Evolutionary conservation across 1,140 invertebrate species (phyloP), one percentile per base, ranked within the genome.

Genomic region (Acromyrmex heyeri): DNA sequence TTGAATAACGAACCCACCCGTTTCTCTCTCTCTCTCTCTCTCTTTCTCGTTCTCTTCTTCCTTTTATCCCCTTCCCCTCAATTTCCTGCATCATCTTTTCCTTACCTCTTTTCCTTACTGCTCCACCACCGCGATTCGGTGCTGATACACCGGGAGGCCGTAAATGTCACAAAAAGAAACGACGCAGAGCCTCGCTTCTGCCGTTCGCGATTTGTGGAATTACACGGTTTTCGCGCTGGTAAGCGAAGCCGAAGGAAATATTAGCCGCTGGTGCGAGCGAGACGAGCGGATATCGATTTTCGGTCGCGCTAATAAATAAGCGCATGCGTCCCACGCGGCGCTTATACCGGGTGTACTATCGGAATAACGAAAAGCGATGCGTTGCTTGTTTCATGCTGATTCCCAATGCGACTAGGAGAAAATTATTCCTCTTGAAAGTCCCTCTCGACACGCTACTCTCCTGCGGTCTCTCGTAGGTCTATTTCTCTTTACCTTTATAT

Each of bases 281-380:
- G 91, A 87, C 38, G 85, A 85, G 75, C 92, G 88, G 85, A 93
- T 92, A 93, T 93, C 92, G 92, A 93, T 93, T 92, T 93, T 93
- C 91, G 85, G 90, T 93, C 90, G 90, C 92, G 90, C 89, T 93
- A 93, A 93, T 93, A 92, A 93, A 92, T 91, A 92, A 88, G 91
- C 92, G 92, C 92, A 93, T 93, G 92, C 92, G 92, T 91, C 75
- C 62, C 67, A 81, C n/a, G 85, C 78, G 55, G 5, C 72, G 85
- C 67, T 88, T 85, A 57, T 77, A 91, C 73, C 38, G 59, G 67
- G 50, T 55, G 62, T 83, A 30, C 55, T 55, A 3, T 30, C 57
- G 34, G 24, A 88, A 78, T 59, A 67, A 70, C 82, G 77, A 44
- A 30, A 57, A 44, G 8, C 75, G 38, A 38, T 79, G 44, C 82